These are phyloP conservation scores for Psittacula echo DNA, from an alignment of 2,797 vertebrate species.

Conservation along the genomic window DNA sequence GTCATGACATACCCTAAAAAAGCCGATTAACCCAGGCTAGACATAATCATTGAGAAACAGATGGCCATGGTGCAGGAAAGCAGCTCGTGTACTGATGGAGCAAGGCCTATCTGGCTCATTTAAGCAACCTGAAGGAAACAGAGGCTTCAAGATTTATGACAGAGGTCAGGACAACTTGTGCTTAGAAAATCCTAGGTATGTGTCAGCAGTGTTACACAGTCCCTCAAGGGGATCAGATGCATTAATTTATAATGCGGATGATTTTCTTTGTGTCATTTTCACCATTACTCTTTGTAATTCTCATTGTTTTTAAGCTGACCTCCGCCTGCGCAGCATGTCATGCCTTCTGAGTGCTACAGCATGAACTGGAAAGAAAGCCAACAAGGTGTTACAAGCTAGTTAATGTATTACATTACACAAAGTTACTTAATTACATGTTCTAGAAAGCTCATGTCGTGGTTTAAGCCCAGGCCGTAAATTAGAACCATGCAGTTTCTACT, in stretches of 20 bases:
- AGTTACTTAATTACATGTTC: not conserved
- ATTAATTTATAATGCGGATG: not conserved
- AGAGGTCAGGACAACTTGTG: constrained; percentile 28
- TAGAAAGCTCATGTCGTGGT: not conserved
- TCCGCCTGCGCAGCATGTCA: fast-evolving
- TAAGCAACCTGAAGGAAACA: constrained; percentile 12
- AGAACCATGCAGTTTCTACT: too few relatives aligned
- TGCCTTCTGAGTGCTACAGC: not conserved
- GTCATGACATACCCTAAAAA: not conserved
- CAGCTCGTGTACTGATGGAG: not conserved
- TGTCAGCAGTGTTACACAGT: not conserved
- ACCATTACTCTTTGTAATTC: not conserved
- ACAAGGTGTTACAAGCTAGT: not conserved
- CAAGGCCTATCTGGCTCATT: fast-evolving
- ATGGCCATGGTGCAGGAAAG: not conserved
- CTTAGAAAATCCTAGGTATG: not conserved
- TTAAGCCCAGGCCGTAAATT: too few relatives aligned
- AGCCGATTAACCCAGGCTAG: constrained; percentile 29
- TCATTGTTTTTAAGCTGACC: not conserved
- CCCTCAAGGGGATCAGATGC: not conserved
- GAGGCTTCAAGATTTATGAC: not conserved
- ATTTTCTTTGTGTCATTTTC: not conserved
- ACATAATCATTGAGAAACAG: constrained; percentile 27
- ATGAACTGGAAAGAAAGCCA: not conserved
- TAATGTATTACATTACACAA: not conserved